Percentiles rank a stretch among this genome's conserved stretches.
Conservation (phyloP, 2,113 vertebrate genomes). For the Pandion haliaetus region DNA sequence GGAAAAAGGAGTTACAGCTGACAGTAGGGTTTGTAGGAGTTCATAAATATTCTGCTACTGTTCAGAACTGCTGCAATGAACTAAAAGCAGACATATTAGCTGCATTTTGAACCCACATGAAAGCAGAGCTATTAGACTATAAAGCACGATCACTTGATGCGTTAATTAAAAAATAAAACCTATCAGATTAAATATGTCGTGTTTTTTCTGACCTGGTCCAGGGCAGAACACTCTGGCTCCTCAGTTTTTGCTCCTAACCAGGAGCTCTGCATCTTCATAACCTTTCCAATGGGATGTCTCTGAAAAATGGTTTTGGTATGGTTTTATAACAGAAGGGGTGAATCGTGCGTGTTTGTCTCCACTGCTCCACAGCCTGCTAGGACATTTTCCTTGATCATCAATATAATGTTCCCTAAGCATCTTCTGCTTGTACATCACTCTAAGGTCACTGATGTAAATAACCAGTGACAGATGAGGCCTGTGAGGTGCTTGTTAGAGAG, state of each 20-base stretch:
- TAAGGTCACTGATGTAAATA: conserved; percentile 25
- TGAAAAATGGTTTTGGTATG: not conserved
- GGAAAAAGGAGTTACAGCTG: conserved; percentile 33
- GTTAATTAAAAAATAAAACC: not conserved
- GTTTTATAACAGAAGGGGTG: not conserved
- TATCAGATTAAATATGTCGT: not conserved
- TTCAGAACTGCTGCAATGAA: conserved; percentile 14
- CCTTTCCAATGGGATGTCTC: not conserved
- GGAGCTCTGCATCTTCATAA: not conserved
- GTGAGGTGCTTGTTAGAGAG: conserved; percentile 8
- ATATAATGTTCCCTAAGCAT: not conserved
- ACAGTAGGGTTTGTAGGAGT: not conserved
- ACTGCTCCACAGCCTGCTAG: not conserved
- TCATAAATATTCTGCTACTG: conserved; percentile 45
- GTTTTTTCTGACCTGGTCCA: not conserved
- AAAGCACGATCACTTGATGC: not conserved
- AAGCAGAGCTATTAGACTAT: not conserved
- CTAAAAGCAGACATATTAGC: not conserved
- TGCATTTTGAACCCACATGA: not conserved
- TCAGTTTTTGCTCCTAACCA: not conserved
- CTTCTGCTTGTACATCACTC: not conserved
- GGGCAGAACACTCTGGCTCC: not conserved
- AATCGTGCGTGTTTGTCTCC: accelerated
- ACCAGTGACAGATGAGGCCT: conserved; percentile 18
- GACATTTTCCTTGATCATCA: not conserved